phyloP scores from a whole-genome alignment of 2,113 vertebrate species.

The Laticauda laticaudata region DNA sequence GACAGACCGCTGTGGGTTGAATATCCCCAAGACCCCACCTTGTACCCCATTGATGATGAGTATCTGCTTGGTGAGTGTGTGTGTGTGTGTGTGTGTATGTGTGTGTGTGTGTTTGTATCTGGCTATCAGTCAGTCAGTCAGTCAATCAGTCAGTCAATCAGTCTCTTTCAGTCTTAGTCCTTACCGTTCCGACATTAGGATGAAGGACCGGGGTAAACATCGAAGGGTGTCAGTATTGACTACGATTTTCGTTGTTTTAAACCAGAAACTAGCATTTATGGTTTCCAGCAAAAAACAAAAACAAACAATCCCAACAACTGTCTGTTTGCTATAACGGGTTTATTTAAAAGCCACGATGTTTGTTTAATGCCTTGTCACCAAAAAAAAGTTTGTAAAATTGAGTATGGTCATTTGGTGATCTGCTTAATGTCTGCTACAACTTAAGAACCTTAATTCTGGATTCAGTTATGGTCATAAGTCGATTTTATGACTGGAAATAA shows the following conservation, averaged over 20 bases:
- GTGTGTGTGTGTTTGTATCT: neutral
- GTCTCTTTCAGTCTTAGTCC: no score
- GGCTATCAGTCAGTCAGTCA: no score
- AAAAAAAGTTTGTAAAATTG: neutral
- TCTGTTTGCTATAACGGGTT: neutral
- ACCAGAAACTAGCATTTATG: neutral
- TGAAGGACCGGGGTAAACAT: no score
- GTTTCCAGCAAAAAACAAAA: neutral
- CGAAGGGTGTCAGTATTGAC: no score
- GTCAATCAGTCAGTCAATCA: no score
- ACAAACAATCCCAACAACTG: no score
- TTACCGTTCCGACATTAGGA: no score
- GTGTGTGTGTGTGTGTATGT: no score
- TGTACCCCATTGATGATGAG: slow-evolving; percentile 83
- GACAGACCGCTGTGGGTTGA: slow-evolving; percentile 86
- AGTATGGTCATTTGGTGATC: neutral
- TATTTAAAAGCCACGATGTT: no score
- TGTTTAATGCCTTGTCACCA: neutral
- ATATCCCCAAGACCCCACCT: slow-evolving; percentile 78
- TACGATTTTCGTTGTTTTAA: neutral
- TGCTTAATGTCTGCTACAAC: neutral
- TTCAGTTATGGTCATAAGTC: neutral
- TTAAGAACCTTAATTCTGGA: neutral
- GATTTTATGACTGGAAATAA: neutral
- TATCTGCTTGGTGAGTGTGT: slow-evolving; percentile 82